Conservation (phyloP, 2,888 invertebrate genomes). For the Mesopsocus fuscifrons region DNA sequence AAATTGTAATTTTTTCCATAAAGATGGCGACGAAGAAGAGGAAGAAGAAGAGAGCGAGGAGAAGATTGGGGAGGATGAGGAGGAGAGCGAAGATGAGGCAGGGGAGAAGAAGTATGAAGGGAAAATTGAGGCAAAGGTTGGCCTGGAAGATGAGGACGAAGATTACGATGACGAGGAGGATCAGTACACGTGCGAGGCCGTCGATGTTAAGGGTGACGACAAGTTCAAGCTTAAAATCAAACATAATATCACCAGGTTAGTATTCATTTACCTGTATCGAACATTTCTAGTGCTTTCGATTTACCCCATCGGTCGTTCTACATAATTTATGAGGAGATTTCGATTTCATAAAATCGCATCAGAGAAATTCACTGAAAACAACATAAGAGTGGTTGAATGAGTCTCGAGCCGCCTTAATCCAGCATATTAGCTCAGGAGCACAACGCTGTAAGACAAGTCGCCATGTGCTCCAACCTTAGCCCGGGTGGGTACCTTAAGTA, state of each 20-base stretch:
- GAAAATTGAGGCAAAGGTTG: slow-evolving; percentile 11
- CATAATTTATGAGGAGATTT: too few species aligned
- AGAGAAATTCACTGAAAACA: too few species aligned
- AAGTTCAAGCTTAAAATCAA: slow-evolving; percentile 2
- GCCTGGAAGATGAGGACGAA: slow-evolving; percentile 13
- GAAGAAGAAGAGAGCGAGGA: slow-evolving; percentile 12
- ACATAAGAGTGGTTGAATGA: too few species aligned
- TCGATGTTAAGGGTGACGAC: not conserved
- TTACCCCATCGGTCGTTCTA: not conserved
- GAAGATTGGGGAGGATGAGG: slow-evolving; percentile 12
- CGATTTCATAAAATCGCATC: not conserved
- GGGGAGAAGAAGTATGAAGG: slow-evolving; percentile 11
- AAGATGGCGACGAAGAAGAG: slow-evolving; percentile 16
- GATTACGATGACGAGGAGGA: slow-evolving; percentile 12
- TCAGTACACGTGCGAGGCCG: slow-evolving; percentile 1
- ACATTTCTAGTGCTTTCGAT: too few species aligned
- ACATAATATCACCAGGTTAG: not conserved
- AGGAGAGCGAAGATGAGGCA: slow-evolving; percentile 9
- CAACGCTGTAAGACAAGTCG: too few species aligned
- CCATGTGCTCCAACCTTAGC: too few species aligned
- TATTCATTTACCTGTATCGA: too few species aligned
- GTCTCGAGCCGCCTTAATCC: too few species aligned
- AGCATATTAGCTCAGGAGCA: too few species aligned
- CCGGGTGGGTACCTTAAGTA: too few species aligned
- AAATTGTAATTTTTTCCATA: too few species aligned